Base-by-base conservation (phyloP, 2,888 invertebrate species). In the Auanema freiburgensis region DNA sequence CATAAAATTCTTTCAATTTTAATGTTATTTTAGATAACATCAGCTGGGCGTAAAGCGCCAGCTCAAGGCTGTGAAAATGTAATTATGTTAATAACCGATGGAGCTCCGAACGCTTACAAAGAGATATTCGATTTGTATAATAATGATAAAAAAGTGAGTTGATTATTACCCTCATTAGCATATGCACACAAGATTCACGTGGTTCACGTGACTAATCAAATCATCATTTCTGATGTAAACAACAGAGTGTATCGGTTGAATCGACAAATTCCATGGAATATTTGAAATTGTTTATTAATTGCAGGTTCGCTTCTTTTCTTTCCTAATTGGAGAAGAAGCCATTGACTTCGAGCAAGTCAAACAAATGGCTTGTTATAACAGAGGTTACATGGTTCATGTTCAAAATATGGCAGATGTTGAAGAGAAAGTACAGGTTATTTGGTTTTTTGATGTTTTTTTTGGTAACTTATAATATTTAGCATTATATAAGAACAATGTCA, bases 41-140 rank as follows among this genome's bases (percentile, higher is more conserved):
- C 24, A 54, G 65, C 12, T 33, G 33, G 33, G 33, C 33, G 33
- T 33, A 33, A 33, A 33, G 33, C 68, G 59, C 46, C 67, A 59
- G 65, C 71, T n/a, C 64, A 72, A 63, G 78, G 93, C 83, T 98
- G 98, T 84, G 98, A 98, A 87, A 91, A 95, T 87, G 96, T 95
- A 40, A 96, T 98, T 81, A 96, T 98, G 96, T 87, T 98, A 76
- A 90, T 98, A 77, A 96, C 97, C n/a, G 98, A 98, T 85, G 97
- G 97, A 24, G 93, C 96, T 16, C 94, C 96, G 51, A 92, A 93
- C 83, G 92, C 91, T 83, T 94, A 90, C 86, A 91, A 92, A 84
- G 91, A 93, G 81, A 90, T 95, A 62, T 98, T 98, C 85, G 89
- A 92, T 83, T 88, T 89, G 73, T 92, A 91, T 86, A 98, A 96